Conservation (phyloP, 2,888 invertebrate genomes). For the Chloroclysta siterata region DNA sequence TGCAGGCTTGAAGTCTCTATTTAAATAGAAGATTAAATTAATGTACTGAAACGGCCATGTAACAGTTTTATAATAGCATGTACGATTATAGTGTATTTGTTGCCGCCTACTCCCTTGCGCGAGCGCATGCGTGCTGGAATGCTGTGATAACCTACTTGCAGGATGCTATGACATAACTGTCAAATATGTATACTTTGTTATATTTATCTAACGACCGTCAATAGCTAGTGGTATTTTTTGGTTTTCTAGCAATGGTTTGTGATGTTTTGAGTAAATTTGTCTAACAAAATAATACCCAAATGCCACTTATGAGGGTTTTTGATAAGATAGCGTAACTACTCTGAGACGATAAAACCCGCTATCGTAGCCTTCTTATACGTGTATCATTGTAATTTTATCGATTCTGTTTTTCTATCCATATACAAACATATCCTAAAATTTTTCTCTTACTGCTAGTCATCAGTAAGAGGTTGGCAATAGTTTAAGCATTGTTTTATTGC, state of each 20-base stretch:
- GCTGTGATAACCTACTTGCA: conserved; percentile 17
- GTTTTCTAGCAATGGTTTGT: background rate
- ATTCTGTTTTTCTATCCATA: too few species aligned
- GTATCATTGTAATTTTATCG: too few species aligned
- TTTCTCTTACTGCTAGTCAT: too few species aligned
- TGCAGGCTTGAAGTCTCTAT: background rate
- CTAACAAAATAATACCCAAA: too few species aligned
- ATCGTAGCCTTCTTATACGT: too few species aligned
- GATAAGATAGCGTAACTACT: too few species aligned
- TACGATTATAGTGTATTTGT: conserved; percentile 12
- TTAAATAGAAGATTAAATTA: conserved; percentile 14
- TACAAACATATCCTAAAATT: too few species aligned
- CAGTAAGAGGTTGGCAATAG: too few species aligned
- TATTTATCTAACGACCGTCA: background rate
- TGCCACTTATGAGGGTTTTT: too few species aligned
- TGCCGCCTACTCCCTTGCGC: conserved; percentile 13
- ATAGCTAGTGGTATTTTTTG: background rate
- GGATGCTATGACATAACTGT: conserved; percentile 14
- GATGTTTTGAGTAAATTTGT: too few species aligned
- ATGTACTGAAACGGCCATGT: conserved; percentile 18
- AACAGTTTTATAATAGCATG: conserved; percentile 18
- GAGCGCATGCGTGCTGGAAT: background rate
- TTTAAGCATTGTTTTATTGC: too few species aligned
- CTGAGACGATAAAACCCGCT: too few species aligned
- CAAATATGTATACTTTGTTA: conserved; percentile 3